These are phyloP conservation scores for Phortica magna DNA, from an alignment of 2,888 invertebrate species.

Conservation along the genomic window DNA sequence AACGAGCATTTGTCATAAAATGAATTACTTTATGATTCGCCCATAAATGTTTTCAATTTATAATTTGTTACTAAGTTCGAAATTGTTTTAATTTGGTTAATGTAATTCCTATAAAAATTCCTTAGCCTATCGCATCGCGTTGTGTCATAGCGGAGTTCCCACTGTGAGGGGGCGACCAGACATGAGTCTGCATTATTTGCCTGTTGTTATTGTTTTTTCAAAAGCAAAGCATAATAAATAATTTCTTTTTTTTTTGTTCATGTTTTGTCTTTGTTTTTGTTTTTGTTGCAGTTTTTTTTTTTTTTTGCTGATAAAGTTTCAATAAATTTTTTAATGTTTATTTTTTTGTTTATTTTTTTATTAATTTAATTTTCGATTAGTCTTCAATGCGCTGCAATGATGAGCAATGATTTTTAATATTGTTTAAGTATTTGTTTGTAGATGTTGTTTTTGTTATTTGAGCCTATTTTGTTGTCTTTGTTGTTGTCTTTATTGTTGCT, in stretches of 20 bases:
- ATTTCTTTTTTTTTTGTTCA: neutral
- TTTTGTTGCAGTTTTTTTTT: neutral
- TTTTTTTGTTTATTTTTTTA: conserved; percentile 3
- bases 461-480: neutral
- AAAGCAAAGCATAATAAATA: neutral
- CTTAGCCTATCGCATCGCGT: too few species aligned
- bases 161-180: neutral
- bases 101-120: too few species aligned
- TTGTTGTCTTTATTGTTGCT: neutral
- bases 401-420: neutral
- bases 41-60: too few species aligned
- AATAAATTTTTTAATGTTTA: conserved; percentile 1
- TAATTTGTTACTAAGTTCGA: too few species aligned
- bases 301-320: conserved; percentile 20
- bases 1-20: too few species aligned
- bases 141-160: too few species aligned
- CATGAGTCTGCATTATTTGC: neutral
- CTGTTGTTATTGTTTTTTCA: neutral
- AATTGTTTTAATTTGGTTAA: too few species aligned
- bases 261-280: neutral
- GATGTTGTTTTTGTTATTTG: neutral
- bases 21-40: too few species aligned
- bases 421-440: neutral
- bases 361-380: neutral
- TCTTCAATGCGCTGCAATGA: neutral